phyloP scores from a whole-genome alignment of 2,888 invertebrate genomes.

The Nomada goodeniana region DNA sequence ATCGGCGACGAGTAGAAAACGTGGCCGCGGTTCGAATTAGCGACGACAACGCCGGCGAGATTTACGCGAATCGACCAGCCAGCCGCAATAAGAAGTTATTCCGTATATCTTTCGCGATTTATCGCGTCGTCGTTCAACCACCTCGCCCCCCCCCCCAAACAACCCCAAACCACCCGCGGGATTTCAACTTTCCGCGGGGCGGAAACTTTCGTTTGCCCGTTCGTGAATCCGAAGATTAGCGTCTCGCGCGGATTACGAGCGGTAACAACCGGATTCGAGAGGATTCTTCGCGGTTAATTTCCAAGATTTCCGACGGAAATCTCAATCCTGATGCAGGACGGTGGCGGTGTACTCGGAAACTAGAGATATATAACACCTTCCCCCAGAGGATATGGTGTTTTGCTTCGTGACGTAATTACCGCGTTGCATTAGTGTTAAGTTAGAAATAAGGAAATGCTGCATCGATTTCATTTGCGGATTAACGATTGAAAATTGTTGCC shows the following conservation, averaged over 20 bases:
- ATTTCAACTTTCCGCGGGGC: slow-evolving; percentile 51
- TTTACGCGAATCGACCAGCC: slow-evolving; percentile 56
- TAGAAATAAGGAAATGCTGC: too few species aligned
- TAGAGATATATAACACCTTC: too few species aligned
- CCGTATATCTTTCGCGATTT: slow-evolving; percentile 71
- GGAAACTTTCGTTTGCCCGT: slow-evolving; percentile 52
- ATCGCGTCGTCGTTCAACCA: slow-evolving; percentile 54
- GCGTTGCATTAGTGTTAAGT: too few species aligned
- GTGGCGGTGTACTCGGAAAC: neutral
- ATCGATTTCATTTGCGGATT: too few species aligned
- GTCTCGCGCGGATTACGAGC: slow-evolving; percentile 23
- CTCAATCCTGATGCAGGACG: neutral
- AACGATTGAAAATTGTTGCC: too few species aligned
- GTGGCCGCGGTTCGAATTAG: slow-evolving; percentile 54
- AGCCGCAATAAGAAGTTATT: slow-evolving; percentile 70
- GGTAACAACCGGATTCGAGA: neutral
- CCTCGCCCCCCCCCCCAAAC: neutral
- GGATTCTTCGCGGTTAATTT: neutral
- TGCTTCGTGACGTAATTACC: too few species aligned
- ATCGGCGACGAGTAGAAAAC: slow-evolving; percentile 6
- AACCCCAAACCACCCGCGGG: slow-evolving; percentile 22
- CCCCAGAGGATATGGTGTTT: too few species aligned
- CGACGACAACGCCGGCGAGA: slow-evolving; percentile 61
- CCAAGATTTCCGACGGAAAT: neutral
- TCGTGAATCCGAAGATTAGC: slow-evolving; percentile 58